phyloP scores from a whole-genome alignment of 2,888 invertebrate genomes.

The Xylophagus ater region DNA sequence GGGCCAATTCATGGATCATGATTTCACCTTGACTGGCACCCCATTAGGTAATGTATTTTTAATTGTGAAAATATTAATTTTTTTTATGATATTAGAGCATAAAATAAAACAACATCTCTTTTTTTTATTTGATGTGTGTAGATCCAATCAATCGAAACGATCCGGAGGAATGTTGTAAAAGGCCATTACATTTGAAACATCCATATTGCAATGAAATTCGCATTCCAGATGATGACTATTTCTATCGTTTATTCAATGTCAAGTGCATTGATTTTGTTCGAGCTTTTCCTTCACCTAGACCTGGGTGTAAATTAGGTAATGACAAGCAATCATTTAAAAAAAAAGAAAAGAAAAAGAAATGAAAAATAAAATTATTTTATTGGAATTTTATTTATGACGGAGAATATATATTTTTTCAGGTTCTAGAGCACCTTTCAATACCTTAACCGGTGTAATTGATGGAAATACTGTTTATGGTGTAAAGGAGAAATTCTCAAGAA shows the following conservation, averaged over 20 bases:
- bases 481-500: conserved; percentile 68
- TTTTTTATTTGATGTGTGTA: conserved; percentile 28
- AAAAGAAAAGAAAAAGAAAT: not conserved
- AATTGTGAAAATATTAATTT: not conserved
- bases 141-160: conserved; percentile 79
- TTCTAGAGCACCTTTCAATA: conserved; percentile 75
- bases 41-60: conserved; percentile 55
- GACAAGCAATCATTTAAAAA: not conserved
- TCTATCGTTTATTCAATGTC: conserved; percentile 73
- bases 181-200: conserved; percentile 71
- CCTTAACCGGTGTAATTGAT: conserved; percentile 74
- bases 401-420: conserved; percentile 48
- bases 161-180: conserved; percentile 80
- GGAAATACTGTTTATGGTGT: conserved; percentile 86
- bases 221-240: conserved; percentile 82
- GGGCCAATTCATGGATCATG: conserved; percentile 94
- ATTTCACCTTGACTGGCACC: conserved; percentile 78
- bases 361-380: conserved; percentile 1
- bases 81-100: too few species aligned
- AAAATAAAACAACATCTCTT: not conserved
- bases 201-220: conserved; percentile 85
- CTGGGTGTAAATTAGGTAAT: conserved; percentile 74
- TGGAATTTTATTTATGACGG: too few species aligned
- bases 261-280: conserved; percentile 84
- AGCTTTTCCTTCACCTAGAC: conserved; percentile 75